phyloP scores from a whole-genome alignment of 2,113 vertebrate species.

The Labrus mixtus region DNA sequence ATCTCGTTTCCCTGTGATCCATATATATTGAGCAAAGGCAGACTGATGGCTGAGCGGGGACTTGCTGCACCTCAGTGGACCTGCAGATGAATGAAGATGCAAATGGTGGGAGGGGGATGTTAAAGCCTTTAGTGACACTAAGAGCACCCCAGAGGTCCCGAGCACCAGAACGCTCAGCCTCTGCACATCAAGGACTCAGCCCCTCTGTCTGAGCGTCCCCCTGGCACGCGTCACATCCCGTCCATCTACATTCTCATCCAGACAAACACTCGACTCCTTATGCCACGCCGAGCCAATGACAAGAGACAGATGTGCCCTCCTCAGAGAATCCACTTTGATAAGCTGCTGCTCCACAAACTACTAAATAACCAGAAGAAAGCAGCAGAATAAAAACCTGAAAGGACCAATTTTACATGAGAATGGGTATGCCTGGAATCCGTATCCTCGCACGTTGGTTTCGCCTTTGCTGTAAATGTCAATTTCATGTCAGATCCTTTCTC shows the following conservation, averaged over 20 bases:
- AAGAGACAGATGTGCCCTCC: constrained; percentile 74
- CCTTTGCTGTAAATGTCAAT: constrained; percentile 77
- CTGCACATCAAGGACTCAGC: constrained; percentile 65
- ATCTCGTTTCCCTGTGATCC: constrained; percentile 80
- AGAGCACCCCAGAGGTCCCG: constrained; percentile 71
- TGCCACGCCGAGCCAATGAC: constrained; percentile 62
- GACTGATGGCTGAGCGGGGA: constrained; percentile 73
- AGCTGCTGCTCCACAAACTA: constrained; percentile 63
- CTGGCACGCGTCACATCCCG: constrained; percentile 61
- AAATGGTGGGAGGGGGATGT: constrained; percentile 69
- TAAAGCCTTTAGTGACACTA: constrained; percentile 77
- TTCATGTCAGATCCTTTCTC: constrained; percentile 70
- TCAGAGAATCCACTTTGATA: constrained; percentile 62
- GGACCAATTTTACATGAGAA: constrained; percentile 72
- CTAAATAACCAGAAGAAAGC: constrained; percentile 66
- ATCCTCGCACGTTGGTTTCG: constrained; percentile 36
- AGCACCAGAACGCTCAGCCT: constrained; percentile 56
- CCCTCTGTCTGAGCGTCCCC: constrained; percentile 49
- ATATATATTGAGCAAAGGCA: constrained; percentile 76
- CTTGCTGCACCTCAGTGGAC: constrained; percentile 61
- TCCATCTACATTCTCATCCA: constrained; percentile 66
- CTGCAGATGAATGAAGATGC: constrained; percentile 75
- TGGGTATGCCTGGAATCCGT: constrained; percentile 58
- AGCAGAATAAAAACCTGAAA: constrained; percentile 2
- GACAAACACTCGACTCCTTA: constrained; percentile 69